Percentiles rank a stretch among this genome's conserved stretches.
Conservation (phyloP, 2,888 invertebrate genomes). For the Tetropium fuscum region DNA sequence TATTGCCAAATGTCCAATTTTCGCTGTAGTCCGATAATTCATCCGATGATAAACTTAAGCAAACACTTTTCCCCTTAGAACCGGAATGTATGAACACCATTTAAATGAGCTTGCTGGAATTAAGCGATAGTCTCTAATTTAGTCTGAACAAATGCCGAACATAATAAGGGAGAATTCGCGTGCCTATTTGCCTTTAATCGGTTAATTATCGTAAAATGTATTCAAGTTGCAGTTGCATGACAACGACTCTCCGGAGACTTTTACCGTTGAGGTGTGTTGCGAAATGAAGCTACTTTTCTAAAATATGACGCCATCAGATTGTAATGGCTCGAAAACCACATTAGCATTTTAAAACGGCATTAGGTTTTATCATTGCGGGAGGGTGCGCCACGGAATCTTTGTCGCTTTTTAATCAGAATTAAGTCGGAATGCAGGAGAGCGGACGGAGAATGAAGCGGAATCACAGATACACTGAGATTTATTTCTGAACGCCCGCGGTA, state of each 20-base stretch:
- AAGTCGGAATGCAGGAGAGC: neutral
- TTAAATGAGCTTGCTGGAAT: no score
- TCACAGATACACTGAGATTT: neutral
- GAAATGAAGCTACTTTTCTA: conserved; percentile 40
- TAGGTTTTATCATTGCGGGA: conserved; percentile 18
- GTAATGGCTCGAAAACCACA: conserved; percentile 40
- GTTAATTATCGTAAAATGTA: conserved; percentile 42
- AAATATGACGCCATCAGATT: conserved; percentile 41
- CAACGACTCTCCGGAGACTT: conserved; percentile 35
- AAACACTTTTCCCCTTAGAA: no score
- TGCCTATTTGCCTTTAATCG: conserved; percentile 33
- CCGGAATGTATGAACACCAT: no score
- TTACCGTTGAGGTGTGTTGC: conserved; percentile 37
- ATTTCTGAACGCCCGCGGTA: no score
- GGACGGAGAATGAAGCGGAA: neutral
- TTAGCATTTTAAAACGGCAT: conserved; percentile 37
- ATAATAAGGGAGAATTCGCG: conserved; percentile 13
- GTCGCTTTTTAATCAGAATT: conserved; percentile 21
- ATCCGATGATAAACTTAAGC: no score
- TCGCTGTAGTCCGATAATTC: no score
- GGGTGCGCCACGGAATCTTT: conserved; percentile 1
- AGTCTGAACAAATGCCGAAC: conserved; percentile 24
- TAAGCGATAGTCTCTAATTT: conserved; percentile 18
- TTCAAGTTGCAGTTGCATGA: conserved; percentile 43
- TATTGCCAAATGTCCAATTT: no score